Conservation (phyloP, 2,888 invertebrate species). For the Synanthedon vespiformis region DNA sequence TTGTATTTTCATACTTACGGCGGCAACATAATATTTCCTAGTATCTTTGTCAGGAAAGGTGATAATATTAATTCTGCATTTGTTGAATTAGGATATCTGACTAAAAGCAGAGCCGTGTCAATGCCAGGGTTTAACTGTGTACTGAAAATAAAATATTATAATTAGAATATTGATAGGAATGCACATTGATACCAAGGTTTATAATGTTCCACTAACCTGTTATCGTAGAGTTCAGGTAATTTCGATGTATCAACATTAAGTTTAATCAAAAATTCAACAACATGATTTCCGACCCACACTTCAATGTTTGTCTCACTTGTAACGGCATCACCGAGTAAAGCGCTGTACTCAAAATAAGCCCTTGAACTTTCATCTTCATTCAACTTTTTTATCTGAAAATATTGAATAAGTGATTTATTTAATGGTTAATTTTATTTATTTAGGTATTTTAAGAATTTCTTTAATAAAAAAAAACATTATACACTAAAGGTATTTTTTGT, state of each 20-base stretch:
- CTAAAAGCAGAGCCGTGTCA: slow-evolving; percentile 66
- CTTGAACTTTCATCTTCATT: slow-evolving; percentile 66
- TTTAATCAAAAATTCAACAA: slow-evolving; percentile 74
- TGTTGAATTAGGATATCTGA: slow-evolving; percentile 68
- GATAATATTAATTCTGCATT: slow-evolving; percentile 63
- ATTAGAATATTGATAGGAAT: neutral
- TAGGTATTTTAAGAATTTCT: no score
- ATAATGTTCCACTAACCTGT: slow-evolving; percentile 36
- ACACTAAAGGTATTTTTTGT: neutral
- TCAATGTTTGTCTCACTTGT: slow-evolving; percentile 73
- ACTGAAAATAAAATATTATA: slow-evolving; percentile 22
- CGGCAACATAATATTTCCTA: slow-evolving; percentile 56
- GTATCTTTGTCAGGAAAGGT: slow-evolving; percentile 51
- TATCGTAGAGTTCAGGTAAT: slow-evolving; percentile 69
- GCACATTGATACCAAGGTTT: neutral
- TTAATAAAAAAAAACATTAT: no score
- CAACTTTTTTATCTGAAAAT: slow-evolving; percentile 46
- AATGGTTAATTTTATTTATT: no score
- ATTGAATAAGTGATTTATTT: no score
- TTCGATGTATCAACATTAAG: slow-evolving; percentile 73
- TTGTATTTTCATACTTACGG: slow-evolving; percentile 44
- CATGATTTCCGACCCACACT: slow-evolving; percentile 72
- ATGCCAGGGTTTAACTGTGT: slow-evolving; percentile 52
- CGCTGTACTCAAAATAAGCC: slow-evolving; percentile 73
- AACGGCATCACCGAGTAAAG: slow-evolving; percentile 66